Evolutionary conservation across 1,140 invertebrate species (phyloP), one percentile per base, ranked within the genome.

Genomic region (Dryas iulia): DNA sequence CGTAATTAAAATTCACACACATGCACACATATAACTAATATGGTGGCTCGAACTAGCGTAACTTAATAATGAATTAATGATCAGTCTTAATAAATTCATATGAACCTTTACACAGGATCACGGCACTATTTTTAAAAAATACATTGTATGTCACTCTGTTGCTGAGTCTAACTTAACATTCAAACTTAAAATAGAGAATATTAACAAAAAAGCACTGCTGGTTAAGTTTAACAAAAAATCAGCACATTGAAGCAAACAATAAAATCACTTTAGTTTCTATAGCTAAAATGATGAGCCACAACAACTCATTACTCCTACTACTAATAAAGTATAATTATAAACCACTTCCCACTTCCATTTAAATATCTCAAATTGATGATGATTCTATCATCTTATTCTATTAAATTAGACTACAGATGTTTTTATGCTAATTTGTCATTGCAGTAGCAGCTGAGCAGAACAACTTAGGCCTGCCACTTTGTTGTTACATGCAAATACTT

Each of bases 61-160:
- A 90, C 86, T 89, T 89, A 89, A 87, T 77, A 89, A 89, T 89
- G 86, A 87, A 90, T 86, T 87, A 90, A 85, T 89, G 88, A 90
- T 90, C 88, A 90, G 88, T 90, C 88, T 90, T 90, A 80, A 88
- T 82, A 83, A 87, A 83, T 86, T 81, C 74, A 78, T 79, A 75
- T 80, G 78, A 79, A 72, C 84, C 76, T 52, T 63, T 65, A 52
- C 26, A 60, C 25, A 73, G 79, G 78, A 79, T 69, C 84, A 82
- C 75, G 72, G 72, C 72, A 77, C 81, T 83, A 77, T 81, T 73
- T 79, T 81, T 77, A 76, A 67, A 74, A 71, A 75, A 79, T 81
- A 79, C 77, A 79, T 80, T 72, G 70, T 76, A 76, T 54, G 72
- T 73, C 82, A 87, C 88, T 90, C 88, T 89, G 88, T 87, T 83